Percentiles rank a stretch among this genome's conserved stretches.
These are phyloP conservation scores for Grantiella picta DNA, from an alignment of 2,113 vertebrate species.

Conservation along the genomic window DNA sequence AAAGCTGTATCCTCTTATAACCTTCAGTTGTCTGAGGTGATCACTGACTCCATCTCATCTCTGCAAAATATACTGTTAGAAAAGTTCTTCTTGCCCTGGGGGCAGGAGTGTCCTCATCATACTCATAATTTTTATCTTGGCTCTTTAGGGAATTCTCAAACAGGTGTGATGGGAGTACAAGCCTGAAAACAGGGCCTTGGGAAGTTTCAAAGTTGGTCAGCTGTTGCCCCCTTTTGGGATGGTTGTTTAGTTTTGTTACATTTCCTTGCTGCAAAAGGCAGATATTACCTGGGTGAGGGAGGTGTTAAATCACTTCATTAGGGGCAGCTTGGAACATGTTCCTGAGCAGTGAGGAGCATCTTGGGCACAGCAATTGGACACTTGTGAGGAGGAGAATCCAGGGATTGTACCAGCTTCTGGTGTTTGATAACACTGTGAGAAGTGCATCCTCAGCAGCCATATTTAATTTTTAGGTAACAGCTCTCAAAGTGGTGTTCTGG, in stretches of 20 bases:
- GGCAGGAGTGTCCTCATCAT: neutral
- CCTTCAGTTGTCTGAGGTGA: neutral
- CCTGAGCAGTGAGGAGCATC: neutral
- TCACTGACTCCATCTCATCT: neutral
- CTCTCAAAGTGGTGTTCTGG: neutral
- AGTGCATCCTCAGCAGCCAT: neutral
- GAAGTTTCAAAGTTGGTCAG: neutral
- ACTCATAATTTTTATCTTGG: neutral
- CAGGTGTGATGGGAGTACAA: accelerated
- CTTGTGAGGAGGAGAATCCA: neutral
- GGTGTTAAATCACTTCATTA: neutral
- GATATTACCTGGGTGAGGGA: accelerated
- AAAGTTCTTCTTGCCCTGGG: neutral
- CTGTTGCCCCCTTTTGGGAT: slow-evolving; percentile 24
- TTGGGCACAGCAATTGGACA: too few species aligned
- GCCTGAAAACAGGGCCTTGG: neutral
- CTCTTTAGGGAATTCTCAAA: neutral
- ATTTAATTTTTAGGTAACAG: neutral
- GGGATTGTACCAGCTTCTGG: accelerated
- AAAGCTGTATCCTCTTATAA: neutral
- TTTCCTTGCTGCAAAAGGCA: neutral
- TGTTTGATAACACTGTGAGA: accelerated
- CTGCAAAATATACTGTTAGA: neutral
- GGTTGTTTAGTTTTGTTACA: neutral
- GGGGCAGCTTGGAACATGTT: neutral